phyloP scores from a whole-genome alignment of 2,113 vertebrate species.

The Leucosticte australis region DNA sequence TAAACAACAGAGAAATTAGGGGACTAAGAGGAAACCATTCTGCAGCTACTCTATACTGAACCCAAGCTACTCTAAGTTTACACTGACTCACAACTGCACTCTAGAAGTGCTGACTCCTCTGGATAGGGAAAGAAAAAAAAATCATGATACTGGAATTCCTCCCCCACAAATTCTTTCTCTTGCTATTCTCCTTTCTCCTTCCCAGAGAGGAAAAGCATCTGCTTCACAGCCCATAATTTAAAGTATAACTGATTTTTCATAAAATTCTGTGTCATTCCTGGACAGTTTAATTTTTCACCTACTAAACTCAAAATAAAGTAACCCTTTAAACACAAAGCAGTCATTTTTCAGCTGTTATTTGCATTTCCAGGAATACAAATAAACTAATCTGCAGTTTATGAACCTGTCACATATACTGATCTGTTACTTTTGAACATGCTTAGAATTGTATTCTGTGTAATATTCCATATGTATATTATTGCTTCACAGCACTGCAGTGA shows the following conservation, averaged over 20 bases:
- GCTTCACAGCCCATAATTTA: neutral
- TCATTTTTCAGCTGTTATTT: neutral
- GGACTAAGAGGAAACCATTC: neutral
- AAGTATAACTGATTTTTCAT: neutral
- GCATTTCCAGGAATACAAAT: neutral
- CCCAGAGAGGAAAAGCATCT: neutral
- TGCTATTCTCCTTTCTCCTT: neutral
- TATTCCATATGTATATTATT: neutral
- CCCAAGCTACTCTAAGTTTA: neutral
- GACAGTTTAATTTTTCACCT: neutral
- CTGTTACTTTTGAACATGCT: neutral
- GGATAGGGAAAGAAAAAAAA: neutral
- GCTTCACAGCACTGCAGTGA: neutral
- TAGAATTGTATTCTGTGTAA: neutral
- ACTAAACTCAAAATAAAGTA: neutral
- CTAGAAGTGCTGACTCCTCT: neutral
- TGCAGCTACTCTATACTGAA: neutral
- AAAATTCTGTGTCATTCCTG: neutral
- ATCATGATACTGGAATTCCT: neutral
- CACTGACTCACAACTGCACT: neutral
- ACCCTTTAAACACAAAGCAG: neutral
- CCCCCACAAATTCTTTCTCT: neutral
- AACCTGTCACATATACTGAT: neutral
- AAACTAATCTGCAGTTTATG: neutral
- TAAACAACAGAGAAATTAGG: neutral